These are phyloP conservation scores for Criorhina ranunculi DNA, from an alignment of 2,888 invertebrate genomes.

Conservation along the genomic window DNA sequence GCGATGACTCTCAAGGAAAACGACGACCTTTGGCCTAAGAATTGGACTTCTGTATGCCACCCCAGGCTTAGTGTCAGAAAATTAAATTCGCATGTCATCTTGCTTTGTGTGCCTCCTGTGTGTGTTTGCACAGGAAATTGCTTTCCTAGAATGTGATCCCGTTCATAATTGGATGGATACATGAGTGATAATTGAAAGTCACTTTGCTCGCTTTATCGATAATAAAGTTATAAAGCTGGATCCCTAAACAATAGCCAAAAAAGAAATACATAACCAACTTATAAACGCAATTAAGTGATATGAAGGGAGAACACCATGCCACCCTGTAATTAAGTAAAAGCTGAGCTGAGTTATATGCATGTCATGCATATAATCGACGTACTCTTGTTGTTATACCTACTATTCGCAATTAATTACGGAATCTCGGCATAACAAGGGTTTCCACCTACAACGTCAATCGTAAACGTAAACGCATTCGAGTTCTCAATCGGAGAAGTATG, in stretches of 20 bases:
- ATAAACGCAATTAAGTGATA: background rate
- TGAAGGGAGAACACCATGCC: background rate
- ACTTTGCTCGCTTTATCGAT: background rate
- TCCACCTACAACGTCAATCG: background rate
- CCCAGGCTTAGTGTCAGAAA: background rate
- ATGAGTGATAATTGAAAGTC: conserved; percentile 24
- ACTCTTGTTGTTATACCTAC: background rate
- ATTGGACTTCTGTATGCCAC: background rate
- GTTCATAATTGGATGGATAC: conserved; percentile 23
- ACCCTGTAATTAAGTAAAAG: conserved; percentile 16
- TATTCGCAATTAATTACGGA: conserved; percentile 20
- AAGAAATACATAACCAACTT: conserved; percentile 19
- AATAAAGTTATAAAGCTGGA: conserved; percentile 13
- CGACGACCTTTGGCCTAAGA: conserved; percentile 13
- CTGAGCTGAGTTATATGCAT: conserved; percentile 26
- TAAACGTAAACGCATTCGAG: background rate
- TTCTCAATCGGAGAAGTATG: background rate
- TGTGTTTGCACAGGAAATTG: conserved; percentile 7
- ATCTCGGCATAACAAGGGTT: background rate
- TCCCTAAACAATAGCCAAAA: conserved; percentile 7
- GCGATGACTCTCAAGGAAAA: conserved; percentile 31
- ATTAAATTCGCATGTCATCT: conserved; percentile 5
- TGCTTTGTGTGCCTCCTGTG: background rate
- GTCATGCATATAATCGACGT: conserved; percentile 28
- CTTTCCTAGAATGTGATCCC: background rate